Base-by-base conservation (phyloP, 1,140 invertebrate species). In the Acyrthosiphon pisum region DNA sequence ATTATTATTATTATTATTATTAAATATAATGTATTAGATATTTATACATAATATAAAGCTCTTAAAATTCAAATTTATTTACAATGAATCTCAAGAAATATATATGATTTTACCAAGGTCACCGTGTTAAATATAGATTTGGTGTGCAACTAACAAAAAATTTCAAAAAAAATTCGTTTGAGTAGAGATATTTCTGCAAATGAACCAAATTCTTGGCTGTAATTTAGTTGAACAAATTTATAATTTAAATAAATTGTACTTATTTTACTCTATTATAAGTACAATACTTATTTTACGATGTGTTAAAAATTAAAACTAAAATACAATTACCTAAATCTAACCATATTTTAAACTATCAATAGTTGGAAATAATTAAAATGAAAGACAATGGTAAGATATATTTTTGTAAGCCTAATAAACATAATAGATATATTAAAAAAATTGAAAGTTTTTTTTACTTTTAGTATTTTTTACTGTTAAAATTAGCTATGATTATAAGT, bases 71-170 rank as follows among this genome's bases (percentile, higher is more conserved):
- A 14, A 76, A 76, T 68, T 68, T 68, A 86, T 44, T 86, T 23
- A 44, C 41, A 86, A 46, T 46, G 23, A 46, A 46, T 46, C 44
- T 30, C 1, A 4, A 11, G 30, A 86, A 20, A 56, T 60, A 56
- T 90, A 60, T 90, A 90, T 44, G 30, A 90, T 60, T 60, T 90
- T 44, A 60, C 35, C 53, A 90, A 90, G 88, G 88, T 60, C 37
- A 30, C 23, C 3, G 35, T 41, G 50, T 90, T 90, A 90, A 90
- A 90, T 90, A 90, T 90, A 90, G 88, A 41, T 90, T 90, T 60
- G 50, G 50, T 90, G 37, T 37, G 50, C 23, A 60, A 60, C 50
- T 50, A 23, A 60, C 22, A 60, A 90, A 41, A 60, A 60, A 30
- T 18, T 56, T 90, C 2, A 41, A 90, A 90, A 90, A 37, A 44